Conservation (phyloP, 2,888 invertebrate genomes). For the Chesias legatella region DNA sequence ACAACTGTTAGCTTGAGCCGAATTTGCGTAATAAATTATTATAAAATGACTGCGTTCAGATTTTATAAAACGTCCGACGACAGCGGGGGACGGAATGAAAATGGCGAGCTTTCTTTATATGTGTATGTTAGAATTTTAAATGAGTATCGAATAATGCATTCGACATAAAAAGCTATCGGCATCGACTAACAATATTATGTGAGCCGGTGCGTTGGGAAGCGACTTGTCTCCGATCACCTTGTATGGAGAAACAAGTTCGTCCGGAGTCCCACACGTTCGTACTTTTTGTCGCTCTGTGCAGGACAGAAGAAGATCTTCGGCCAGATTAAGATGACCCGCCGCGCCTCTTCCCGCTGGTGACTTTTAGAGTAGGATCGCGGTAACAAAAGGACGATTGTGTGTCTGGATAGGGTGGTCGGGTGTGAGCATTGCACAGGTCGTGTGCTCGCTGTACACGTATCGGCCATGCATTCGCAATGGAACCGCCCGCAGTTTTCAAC, state of each 20-base stretch:
- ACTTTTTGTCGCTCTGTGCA: constrained; percentile 72
- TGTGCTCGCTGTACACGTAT: constrained; percentile 67
- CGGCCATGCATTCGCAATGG: constrained; percentile 72
- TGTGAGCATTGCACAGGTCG: constrained; percentile 64
- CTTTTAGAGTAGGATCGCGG: constrained; percentile 21
- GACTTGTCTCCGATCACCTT: constrained; percentile 69
- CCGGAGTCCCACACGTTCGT: constrained; percentile 76
- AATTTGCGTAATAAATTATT: constrained; percentile 75
- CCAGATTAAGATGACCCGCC: constrained; percentile 49
- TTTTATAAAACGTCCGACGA: constrained; percentile 54
- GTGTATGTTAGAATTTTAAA: constrained; percentile 80
- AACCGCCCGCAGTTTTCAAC: constrained; percentile 49
- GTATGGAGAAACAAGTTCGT: constrained; percentile 78
- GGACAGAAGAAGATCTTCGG: constrained; percentile 59
- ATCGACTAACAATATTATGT: constrained; percentile 77
- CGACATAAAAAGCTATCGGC: constrained; percentile 79
- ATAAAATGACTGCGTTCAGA: constrained; percentile 47
- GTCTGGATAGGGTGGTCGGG: constrained; percentile 49
- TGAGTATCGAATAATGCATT: constrained; percentile 80
- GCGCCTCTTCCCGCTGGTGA: constrained; percentile 37
- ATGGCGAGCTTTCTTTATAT: constrained; percentile 77
- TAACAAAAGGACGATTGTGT: constrained; percentile 44
- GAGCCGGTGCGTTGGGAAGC: constrained; percentile 76
- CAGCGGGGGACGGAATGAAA: constrained; percentile 71
- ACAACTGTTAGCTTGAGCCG: constrained; percentile 58